Base-by-base conservation (phyloP, 2,113 vertebrate genomes). In the Xiphophorus couchianus region DNA sequence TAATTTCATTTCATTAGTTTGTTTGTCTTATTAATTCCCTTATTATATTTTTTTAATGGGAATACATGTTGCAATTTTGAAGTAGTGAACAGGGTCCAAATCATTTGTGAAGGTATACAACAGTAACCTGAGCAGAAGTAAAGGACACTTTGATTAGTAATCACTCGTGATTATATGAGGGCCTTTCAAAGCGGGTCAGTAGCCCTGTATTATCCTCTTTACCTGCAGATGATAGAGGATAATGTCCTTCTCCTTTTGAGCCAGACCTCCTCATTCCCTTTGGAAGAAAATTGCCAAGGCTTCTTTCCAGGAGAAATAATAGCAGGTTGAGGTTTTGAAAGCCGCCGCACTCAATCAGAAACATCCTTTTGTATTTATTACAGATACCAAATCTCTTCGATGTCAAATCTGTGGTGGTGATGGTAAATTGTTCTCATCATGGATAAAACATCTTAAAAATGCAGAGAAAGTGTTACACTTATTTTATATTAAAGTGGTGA, bases 61-160 rank as follows among this genome's bases (percentile, higher is more conserved):
- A 25, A 66, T 65, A 75, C 76, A 31, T 33, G 22, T 9, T 66
- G 2, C 19, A 61, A 28, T 31, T 54, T 1, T 27, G 17, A 11
- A 58, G 27, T 30, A 28, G 44, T 3, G 73, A 85, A 14, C 65
- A 60, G 35, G 73, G 79, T 22, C 1, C 60, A 65, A 78, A 74
- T 79, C 33, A 28, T 81, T 84, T 82, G 71, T 67, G 69, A 84
- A 77, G 48, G 27, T 58, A 71, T 88, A 76, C 66, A 19, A 61
- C 68, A 77, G 54, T 48, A 77, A 68, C 70, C 31, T 4, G 63
- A 83, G 64, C 66, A 88, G 73, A 73, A 62, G 81, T 83, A 86
- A 88, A 85, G 86, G 88, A 85, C 77, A 86, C 89, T 86, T 85
- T 89, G 82, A 90, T 91, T 88, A 90, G 83, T 84, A 89, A 89